Base-by-base conservation (phyloP, 2,113 vertebrate genomes). In the Hiodon tergisus region DNA sequence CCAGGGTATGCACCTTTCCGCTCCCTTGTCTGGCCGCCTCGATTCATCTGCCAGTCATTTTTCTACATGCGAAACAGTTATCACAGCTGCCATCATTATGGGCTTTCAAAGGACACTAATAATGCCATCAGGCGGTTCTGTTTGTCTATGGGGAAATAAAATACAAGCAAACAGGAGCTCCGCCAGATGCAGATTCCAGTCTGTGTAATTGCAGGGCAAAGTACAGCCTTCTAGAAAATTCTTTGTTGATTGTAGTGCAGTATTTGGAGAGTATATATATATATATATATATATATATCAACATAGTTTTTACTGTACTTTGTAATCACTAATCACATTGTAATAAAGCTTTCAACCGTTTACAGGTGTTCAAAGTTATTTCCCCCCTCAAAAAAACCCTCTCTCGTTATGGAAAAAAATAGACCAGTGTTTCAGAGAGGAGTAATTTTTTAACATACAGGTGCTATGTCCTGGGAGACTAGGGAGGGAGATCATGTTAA, bases 361-460 rank as follows among this genome's bases (percentile, higher is more conserved):
- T 31, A 31, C 31, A 31, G 31, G 31, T 31, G 2, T 31, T 31
- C 31, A 31, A 31, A 31, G 31, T 2, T 2, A 31, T 2, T 31
- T 2, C 31, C 31, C 31, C 31, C 31, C 31, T 31, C 31, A 31
- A 31, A 31, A 31, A 31, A 31, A 31, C 52, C 69, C 46, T 10
- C 17, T 70, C 47, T 70, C 14, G 54, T 8, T 6, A 57, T 8
- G 53, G 17, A 17, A 51, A 70, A 57, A 55, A 9, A 9, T 59
- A 59, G 9, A 9, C 14, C 3, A 63, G 47, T 74, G 48, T 74
- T 31, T 54, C 17, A 84, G 79, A 84, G 85, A 83, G 80, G 84
- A 79, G 83, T 86, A 7, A 85, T 90, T 87, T 86, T 88, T 87
- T 85, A 85, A 78, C 74, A 77, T 83, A 82, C 82, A 76, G 81